Conservation (phyloP, 2,113 vertebrate genomes). For the Bambusicola thoracicus region DNA sequence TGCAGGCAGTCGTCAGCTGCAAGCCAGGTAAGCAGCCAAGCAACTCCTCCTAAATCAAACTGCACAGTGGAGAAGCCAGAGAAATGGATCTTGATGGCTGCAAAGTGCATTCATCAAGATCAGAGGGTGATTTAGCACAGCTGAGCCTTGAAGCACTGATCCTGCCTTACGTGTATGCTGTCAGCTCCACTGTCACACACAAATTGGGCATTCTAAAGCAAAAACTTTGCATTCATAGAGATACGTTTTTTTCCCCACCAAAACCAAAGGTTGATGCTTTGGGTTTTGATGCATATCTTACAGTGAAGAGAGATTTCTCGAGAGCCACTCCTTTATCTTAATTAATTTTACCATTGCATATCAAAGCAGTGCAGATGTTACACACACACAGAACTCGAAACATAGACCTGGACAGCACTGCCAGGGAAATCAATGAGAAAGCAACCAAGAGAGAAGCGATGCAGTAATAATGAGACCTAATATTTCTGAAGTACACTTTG, state of each 20-base stretch:
- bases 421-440: neutral
- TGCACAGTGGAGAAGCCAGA: fast-evolving
- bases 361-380: neutral
- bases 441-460: fast-evolving
- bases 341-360: neutral
- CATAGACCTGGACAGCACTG: fast-evolving
- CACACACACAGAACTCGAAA: fast-evolving
- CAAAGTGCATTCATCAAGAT: neutral
- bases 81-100: neutral
- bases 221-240: neutral
- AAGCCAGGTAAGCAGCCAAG: conserved; percentile 81
- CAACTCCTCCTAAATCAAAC: neutral
- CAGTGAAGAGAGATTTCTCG: neutral
- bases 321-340: neutral
- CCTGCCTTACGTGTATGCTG: fast-evolving
- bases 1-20: conserved; percentile 78
- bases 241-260: neutral
- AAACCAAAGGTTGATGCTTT: neutral
- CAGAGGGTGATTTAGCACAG: neutral
- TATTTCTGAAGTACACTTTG: neutral
- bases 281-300: neutral
- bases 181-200: neutral
- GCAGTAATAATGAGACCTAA: neutral
- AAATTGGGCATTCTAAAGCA: neutral
- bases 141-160: neutral